A percentile compares a stretch with the other conserved stretches of the same genome.
phyloP scores from a whole-genome alignment of 2,113 vertebrate species.

The Xiphophorus hellerii region DNA sequence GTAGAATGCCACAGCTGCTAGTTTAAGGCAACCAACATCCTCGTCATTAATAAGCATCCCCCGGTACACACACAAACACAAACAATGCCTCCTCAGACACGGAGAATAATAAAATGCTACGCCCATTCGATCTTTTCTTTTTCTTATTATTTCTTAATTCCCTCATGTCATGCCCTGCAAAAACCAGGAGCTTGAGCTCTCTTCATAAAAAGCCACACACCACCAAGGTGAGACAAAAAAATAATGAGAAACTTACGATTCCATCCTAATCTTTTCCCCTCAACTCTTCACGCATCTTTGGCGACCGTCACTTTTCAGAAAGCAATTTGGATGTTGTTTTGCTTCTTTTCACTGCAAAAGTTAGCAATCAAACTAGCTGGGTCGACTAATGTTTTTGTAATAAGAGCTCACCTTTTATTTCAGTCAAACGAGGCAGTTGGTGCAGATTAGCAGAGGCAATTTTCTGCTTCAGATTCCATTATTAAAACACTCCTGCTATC shows the following conservation, averaged over 20 bases:
- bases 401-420: constrained; percentile 80
- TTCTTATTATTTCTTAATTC: constrained; percentile 70
- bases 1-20: constrained; percentile 47
- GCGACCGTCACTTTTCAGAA: constrained; percentile 50
- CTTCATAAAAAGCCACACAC: constrained; percentile 59
- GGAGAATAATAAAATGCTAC: constrained; percentile 65
- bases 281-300: constrained; percentile 53
- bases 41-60: constrained; percentile 66
- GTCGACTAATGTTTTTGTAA: constrained; percentile 78
- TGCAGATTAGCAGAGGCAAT: constrained; percentile 77
- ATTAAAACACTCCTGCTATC: constrained; percentile 75
- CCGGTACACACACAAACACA: constrained; percentile 32
- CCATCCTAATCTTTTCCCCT: constrained; percentile 59
- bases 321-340: constrained; percentile 62
- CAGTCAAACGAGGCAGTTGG: constrained; percentile 71
- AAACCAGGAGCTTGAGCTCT: constrained; percentile 48
- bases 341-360: constrained; percentile 49
- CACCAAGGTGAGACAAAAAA: constrained; percentile 64
- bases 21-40: constrained; percentile 62
- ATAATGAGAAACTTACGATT: constrained; percentile 70
- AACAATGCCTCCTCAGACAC: constrained; percentile 53
- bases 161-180: constrained; percentile 60
- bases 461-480: constrained; percentile 82
- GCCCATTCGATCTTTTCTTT: constrained; percentile 56
- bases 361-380: constrained; percentile 71